Percentiles rank a stretch among this genome's conserved stretches.
Conservation (phyloP, 1,140 invertebrate species). For the Oncopeltus fasciatus region DNA sequence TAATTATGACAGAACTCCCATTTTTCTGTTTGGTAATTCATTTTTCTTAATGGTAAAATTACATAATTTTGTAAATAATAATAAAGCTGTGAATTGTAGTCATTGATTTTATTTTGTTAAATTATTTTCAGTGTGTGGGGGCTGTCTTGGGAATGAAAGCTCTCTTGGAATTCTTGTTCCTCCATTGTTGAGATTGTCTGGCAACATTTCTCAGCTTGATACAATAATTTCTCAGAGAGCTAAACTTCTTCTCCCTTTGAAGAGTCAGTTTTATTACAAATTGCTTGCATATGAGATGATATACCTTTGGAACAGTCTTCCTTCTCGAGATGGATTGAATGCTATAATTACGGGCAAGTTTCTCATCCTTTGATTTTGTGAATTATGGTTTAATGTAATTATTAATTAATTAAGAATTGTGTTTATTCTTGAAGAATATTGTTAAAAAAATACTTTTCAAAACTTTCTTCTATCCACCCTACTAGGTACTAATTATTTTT, state of each 20-base stretch:
- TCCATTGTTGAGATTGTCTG: neutral
- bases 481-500: too few species aligned
- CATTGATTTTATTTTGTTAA: neutral
- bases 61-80: neutral
- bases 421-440: too few species aligned
- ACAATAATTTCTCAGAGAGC: neutral
- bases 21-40: neutral
- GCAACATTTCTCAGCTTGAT: neutral
- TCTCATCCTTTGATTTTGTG: too few species aligned
- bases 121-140: neutral
- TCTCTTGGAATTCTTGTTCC: neutral
- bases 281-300: constrained; percentile 51
- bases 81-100: too few species aligned
- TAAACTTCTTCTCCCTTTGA: neutral
- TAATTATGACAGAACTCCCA: too few species aligned
- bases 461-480: too few species aligned
- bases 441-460: too few species aligned
- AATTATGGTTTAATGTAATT: too few species aligned
- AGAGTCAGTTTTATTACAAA: constrained; percentile 25
- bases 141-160: neutral
- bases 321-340: constrained; percentile 31
- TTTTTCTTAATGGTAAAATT: neutral
- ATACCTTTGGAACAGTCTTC: constrained; percentile 56
- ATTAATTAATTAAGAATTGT: too few species aligned
- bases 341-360: neutral